Evolutionary conservation across 2,888 invertebrate species (phyloP), one percentile per base, ranked within the genome.

Genomic region (Entomobrya multifasciata): DNA sequence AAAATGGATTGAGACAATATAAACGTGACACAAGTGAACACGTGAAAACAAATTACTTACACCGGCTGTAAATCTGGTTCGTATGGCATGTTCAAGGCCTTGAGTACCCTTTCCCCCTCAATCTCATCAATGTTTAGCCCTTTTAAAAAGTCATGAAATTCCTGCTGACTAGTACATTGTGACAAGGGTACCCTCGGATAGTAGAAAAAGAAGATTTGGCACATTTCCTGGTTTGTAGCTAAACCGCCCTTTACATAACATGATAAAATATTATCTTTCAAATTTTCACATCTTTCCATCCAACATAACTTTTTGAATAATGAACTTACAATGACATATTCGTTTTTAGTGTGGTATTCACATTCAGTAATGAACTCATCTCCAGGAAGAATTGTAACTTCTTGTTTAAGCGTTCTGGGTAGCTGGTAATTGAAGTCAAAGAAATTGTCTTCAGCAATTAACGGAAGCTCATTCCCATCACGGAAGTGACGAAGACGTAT

Each of bases 351-450:
- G 84, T 96, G 95, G 92, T 97, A 97, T 8, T 95, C 95, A 92
- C 97, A 97, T 93, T 97, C 97, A 0, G 96, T 96, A 44, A 97
- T 95, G 62, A 97, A 93, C 74, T 96, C 96, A 92, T 97, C 97
- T 1, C 96, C 96, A 0, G 95, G 96, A 90, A 95, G 93, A 72
- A 97, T 94, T 60, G 94, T 95, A 11, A 95, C 95, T 89, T 96
- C 96, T 60, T 95, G 95, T 8, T 95, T 94, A 55, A 97, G 94
- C 1, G 95, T 94, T 44, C 96, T 94, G 1, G 96, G 95, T 92
- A 97, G 96, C 92, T 97, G 97, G 92, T 96, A 97, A 90, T 96
- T 96, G 86, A 95, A 96, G 91, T 97, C 97, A 92, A 96, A 97
- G 87, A 95, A 95, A 90, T 96, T 95, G 92, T 97, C 97, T 95